These are phyloP conservation scores for Megaceryle alcyon DNA, from an alignment of 2,797 vertebrate genomes.

Conservation along the genomic window DNA sequence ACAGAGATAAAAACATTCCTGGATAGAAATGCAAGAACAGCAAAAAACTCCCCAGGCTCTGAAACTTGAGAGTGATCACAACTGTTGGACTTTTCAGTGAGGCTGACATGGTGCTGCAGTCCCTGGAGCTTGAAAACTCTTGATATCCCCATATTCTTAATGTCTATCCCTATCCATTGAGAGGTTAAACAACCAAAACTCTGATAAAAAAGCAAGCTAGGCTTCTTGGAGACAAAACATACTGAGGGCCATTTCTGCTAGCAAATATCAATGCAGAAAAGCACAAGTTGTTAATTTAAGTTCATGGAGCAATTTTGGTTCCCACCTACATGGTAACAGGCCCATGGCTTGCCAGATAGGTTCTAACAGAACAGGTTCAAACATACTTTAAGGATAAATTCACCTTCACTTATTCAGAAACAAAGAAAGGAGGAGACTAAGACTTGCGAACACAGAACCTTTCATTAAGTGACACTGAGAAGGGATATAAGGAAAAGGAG, in stretches of 20 bases:
- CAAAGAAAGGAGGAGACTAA: neutral
- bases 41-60: neutral
- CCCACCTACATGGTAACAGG: neutral
- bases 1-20: neutral
- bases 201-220: neutral
- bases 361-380: neutral
- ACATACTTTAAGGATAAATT: neutral
- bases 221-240: neutral
- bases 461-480: neutral
- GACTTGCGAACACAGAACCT: neutral
- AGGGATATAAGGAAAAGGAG: neutral
- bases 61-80: neutral
- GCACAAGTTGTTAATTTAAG: neutral
- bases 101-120: neutral
- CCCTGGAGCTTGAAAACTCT: neutral
- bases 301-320: neutral
- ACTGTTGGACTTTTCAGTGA: neutral
- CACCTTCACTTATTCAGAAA: neutral
- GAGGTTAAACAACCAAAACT: neutral
- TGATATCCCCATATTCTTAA: neutral
- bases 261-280: neutral
- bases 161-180: neutral
- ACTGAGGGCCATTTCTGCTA: neutral
- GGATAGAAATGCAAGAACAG: neutral
- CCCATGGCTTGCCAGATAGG: neutral